Conservation (phyloP, 2,888 invertebrate genomes). For the Clistopyga incitator region DNA sequence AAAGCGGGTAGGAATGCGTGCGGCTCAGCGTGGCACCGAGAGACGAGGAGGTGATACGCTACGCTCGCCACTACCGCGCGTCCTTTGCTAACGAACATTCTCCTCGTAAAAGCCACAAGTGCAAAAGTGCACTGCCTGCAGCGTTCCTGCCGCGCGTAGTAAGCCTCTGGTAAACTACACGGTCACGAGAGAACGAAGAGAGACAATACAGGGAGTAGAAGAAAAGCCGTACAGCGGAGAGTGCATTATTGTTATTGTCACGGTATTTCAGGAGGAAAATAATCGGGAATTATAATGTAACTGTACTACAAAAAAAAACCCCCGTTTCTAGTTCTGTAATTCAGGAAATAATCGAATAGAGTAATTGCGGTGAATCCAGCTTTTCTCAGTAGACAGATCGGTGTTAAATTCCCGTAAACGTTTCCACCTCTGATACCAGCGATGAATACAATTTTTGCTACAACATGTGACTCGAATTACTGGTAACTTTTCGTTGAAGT, state of each 20-base stretch:
- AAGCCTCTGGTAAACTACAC: background rate
- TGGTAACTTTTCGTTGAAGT: too few species aligned
- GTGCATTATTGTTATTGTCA: background rate
- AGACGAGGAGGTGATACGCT: slow-evolving; percentile 35
- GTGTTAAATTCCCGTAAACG: too few species aligned
- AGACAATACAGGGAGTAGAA: background rate
- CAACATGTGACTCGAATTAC: too few species aligned
- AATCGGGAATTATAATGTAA: background rate
- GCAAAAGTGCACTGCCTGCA: slow-evolving; percentile 17
- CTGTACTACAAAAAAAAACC: too few species aligned
- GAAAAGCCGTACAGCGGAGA: slow-evolving; percentile 11
- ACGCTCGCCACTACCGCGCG: slow-evolving; percentile 35
- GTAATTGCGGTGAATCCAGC: too few species aligned
- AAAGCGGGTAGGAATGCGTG: slow-evolving; percentile 57
- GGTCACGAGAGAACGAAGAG: background rate
- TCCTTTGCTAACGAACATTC: slow-evolving; percentile 60
- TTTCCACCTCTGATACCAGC: too few species aligned
- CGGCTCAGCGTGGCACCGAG: slow-evolving; percentile 19
- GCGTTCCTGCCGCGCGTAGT: slow-evolving; percentile 11
- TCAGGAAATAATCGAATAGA: too few species aligned
- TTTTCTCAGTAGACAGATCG: too few species aligned
- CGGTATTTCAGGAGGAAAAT: background rate
- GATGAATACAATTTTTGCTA: too few species aligned
- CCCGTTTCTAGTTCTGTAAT: too few species aligned
- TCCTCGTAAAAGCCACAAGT: slow-evolving; percentile 57